A percentile compares a stretch with the other conserved stretches of the same genome.
phyloP scores from a whole-genome alignment of 2,797 vertebrate genomes.

The Clarias platycephalus region DNA sequence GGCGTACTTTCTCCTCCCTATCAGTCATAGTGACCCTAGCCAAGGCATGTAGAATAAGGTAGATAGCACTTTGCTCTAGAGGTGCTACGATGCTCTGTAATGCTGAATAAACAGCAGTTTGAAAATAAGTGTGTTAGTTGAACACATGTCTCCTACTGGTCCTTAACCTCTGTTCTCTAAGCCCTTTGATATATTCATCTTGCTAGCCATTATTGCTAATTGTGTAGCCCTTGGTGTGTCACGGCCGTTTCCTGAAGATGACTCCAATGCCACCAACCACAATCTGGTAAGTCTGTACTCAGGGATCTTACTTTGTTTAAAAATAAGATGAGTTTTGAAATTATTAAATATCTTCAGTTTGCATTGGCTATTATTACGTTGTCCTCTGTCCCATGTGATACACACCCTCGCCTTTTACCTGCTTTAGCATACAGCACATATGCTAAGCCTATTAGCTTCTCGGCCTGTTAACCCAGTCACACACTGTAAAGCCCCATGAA shows the following conservation, averaged over 20 bases:
- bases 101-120: not conserved
- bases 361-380: not conserved
- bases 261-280: slow-evolving; percentile 77
- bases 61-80: not conserved
- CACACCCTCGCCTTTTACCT: not conserved
- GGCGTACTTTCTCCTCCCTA: not conserved
- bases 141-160: not conserved
- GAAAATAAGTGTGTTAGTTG: not conserved
- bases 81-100: not conserved
- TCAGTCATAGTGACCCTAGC: not conserved
- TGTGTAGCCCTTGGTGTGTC: slow-evolving; percentile 75
- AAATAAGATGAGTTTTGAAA: too few species aligned
- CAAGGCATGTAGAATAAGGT: not conserved
- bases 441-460: slow-evolving; percentile 4
- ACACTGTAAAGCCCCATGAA: not conserved
- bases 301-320: not conserved
- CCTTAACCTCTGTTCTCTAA: slow-evolving; percentile 53
- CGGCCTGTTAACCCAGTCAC: not conserved
- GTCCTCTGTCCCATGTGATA: not conserved
- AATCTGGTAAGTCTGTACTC: slow-evolving; percentile 66
- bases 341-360: not conserved
- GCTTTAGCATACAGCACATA: not conserved
- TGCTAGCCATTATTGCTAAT: slow-evolving; percentile 76
- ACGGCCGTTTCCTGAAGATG: slow-evolving; percentile 75
- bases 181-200: slow-evolving; percentile 76